Conservation (phyloP, 1,140 invertebrate genomes). For the Myzus persicae region DNA sequence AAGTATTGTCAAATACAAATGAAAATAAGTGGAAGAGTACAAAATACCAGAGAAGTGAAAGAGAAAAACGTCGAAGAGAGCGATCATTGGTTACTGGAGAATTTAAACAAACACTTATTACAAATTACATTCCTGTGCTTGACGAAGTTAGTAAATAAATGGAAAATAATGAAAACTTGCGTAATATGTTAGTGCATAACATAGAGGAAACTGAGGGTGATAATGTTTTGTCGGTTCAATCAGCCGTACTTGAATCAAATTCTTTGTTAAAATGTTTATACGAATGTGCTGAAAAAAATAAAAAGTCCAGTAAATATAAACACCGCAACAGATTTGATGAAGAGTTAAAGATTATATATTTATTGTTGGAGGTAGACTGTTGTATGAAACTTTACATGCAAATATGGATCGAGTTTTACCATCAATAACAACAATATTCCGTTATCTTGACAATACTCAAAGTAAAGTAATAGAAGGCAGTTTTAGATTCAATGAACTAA, state of each 20-base stretch:
- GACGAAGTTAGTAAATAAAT: neutral
- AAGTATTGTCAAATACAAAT: neutral
- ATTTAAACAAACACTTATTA: neutral
- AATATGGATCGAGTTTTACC: neutral
- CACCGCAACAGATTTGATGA: neutral
- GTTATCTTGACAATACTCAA: neutral
- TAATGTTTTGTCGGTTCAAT: neutral
- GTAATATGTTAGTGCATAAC: neutral
- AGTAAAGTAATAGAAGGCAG: neutral
- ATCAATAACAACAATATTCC: neutral
- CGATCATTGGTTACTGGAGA: neutral
- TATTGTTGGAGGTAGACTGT: neutral
- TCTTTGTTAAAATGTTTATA: neutral
- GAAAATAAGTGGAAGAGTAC: neutral
- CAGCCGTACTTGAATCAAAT: neutral
- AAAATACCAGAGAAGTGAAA: neutral
- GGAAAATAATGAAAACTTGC: conserved; percentile 2
- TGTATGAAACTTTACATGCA: neutral
- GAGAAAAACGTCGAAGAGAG: neutral
- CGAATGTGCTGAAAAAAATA: neutral
- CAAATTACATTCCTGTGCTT: neutral
- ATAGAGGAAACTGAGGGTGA: neutral
- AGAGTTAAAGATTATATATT: neutral
- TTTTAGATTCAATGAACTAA: neutral
- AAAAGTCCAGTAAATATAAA: neutral